Evolutionary conservation across 2,888 invertebrate species (phyloP).

Genomic region (Drosophila planitibia): DNA sequence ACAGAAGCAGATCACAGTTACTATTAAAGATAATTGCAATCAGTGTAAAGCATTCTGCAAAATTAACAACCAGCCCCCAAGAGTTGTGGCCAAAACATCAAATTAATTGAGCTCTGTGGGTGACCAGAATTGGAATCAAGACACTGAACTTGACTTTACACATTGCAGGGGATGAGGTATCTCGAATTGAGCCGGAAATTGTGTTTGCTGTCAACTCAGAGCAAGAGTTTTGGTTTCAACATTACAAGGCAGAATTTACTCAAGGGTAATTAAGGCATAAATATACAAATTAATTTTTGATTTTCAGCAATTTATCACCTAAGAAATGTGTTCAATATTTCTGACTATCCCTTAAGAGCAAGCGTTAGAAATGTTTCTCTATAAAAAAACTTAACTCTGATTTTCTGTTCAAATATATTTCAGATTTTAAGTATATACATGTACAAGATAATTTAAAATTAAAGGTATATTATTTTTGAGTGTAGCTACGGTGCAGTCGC

Average conservation of each 20-base stretch:
- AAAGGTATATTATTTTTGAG: neutral
- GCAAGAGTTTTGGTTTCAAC: neutral
- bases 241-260: neutral
- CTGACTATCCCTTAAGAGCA: neutral
- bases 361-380: neutral
- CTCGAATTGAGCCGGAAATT: constrained; percentile 70
- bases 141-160: constrained; percentile 9
- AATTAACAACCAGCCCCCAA: constrained; percentile 19
- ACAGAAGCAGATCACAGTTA: constrained; percentile 17
- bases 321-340: neutral
- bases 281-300: neutral
- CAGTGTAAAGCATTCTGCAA: constrained; percentile 37
- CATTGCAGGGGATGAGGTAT: neutral
- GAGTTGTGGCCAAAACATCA: constrained; percentile 42
- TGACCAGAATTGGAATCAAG: constrained; percentile 33
- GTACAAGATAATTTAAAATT: neutral
- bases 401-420: neutral
- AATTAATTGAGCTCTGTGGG: constrained; percentile 66
- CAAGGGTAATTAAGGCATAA: neutral
- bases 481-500: constrained; percentile 17
- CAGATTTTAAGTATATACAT: neutral
- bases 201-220: constrained; percentile 24
- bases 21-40: constrained; percentile 35
- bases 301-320: neutral
- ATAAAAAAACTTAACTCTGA: neutral